phyloP scores from a whole-genome alignment of 2,888 invertebrate genomes.

The Orthosia cruda region DNA sequence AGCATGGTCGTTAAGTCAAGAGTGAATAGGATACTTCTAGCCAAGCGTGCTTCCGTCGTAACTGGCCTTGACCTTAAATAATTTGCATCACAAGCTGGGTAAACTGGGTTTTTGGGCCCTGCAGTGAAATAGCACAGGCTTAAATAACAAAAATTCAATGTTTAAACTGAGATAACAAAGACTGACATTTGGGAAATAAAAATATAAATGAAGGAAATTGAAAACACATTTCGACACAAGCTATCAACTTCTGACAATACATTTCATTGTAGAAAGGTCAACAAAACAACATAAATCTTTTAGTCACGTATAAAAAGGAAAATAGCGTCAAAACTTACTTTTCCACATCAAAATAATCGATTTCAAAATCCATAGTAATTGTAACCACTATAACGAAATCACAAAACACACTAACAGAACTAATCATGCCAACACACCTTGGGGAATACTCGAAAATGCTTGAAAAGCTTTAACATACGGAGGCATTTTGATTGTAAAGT shows the following conservation, averaged over 20 bases:
- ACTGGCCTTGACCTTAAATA: too few relatives aligned
- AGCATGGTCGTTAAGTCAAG: too few relatives aligned
- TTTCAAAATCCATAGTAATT: conserved; percentile 64
- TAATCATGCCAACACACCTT: conserved; percentile 48
- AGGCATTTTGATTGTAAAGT: conserved; percentile 12
- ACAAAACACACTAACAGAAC: conserved; percentile 44
- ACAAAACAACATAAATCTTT: conserved; percentile 6
- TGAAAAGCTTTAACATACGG: conserved; percentile 3
- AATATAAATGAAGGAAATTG: background rate
- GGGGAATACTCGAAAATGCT: conserved; percentile 37
- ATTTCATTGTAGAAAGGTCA: background rate
- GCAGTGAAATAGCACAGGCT: background rate
- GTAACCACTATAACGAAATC: conserved; percentile 40
- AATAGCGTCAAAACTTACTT: conserved; percentile 45
- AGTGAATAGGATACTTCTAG: too few relatives aligned
- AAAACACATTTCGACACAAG: background rate
- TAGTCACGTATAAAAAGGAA: background rate
- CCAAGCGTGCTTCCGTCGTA: too few relatives aligned
- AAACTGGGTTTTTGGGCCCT: background rate
- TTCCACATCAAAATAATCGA: conserved; percentile 54
- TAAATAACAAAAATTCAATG: background rate
- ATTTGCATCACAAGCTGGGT: background rate
- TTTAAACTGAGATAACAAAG: background rate
- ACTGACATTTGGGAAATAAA: background rate
- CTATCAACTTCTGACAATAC: conserved; percentile 10